A percentile compares a stretch with the other conserved stretches of the same genome.
Conservation (phyloP, 2,113 vertebrate genomes). For the Trichomycterus rosablanca region DNA sequence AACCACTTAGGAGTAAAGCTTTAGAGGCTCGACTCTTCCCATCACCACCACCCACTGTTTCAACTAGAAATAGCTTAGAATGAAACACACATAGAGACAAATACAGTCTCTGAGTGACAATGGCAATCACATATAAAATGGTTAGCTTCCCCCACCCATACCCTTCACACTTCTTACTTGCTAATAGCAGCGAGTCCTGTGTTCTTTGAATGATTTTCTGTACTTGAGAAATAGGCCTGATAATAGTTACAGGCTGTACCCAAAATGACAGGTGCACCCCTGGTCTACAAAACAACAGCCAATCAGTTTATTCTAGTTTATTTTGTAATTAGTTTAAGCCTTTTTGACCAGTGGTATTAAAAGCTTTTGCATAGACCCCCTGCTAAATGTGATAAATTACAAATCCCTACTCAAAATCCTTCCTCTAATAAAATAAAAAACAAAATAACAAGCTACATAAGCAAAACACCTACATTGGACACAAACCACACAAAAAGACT, state of each 20-base stretch:
- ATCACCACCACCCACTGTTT: conserved; percentile 19
- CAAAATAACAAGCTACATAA: too few relatives aligned
- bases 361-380: too few relatives aligned
- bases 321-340: too few relatives aligned
- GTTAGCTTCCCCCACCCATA: conserved; percentile 56
- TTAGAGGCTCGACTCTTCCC: neutral
- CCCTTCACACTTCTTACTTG: conserved; percentile 59
- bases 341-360: too few relatives aligned
- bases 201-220: conserved; percentile 52
- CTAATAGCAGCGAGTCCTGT: conserved; percentile 60
- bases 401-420: too few relatives aligned
- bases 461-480: too few relatives aligned
- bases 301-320: too few relatives aligned
- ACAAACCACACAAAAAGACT: too few relatives aligned
- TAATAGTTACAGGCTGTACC: conserved; percentile 68
- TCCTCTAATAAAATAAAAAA: too few relatives aligned
- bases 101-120: conserved; percentile 56
- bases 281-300: too few relatives aligned
- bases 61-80: conserved; percentile 33
- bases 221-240: conserved; percentile 60
- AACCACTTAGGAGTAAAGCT: conserved; percentile 15
- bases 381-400: too few relatives aligned
- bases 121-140: conserved; percentile 64
- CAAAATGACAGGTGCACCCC: conserved; percentile 51
- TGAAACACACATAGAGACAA: conserved; percentile 35